Evolutionary conservation across 2,797 vertebrate species (phyloP).

Genomic region (Chloroceryle inda): DNA sequence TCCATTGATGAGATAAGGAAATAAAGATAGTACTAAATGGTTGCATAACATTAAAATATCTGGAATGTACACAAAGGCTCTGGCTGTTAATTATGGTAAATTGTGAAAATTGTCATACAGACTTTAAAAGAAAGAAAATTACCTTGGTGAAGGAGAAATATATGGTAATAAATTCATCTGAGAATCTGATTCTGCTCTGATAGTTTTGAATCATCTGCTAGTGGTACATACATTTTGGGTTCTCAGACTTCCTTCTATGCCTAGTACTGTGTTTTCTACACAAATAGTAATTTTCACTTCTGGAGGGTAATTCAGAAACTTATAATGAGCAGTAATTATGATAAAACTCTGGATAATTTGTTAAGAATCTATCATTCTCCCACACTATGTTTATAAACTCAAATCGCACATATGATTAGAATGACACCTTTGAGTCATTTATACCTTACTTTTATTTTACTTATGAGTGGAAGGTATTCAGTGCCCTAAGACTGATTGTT

Average conservation of each 20-base stretch:
- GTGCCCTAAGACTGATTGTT: not conserved
- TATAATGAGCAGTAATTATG: not conserved
- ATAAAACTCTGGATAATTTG: not conserved
- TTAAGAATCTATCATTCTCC: not conserved
- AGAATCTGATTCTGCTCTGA: not conserved
- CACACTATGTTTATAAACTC: not conserved
- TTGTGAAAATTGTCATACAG: constrained; percentile 29
- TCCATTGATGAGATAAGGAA: constrained; percentile 30
- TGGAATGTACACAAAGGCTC: not conserved
- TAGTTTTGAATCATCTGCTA: not conserved
- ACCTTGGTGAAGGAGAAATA: not conserved
- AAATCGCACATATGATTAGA: not conserved
- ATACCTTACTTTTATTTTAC: not conserved
- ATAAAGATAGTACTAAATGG: constrained; percentile 40
- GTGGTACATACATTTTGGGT: not conserved
- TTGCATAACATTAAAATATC: constrained; percentile 35
- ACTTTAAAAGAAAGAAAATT: constrained; percentile 43
- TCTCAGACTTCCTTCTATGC: not conserved
- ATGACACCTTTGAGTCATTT: not conserved
- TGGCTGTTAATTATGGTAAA: constrained; percentile 55
- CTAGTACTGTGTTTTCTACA: not conserved
- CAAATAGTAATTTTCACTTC: not conserved
- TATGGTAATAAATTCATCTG: not conserved
- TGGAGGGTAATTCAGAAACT: not conserved
- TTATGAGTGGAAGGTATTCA: not conserved